Evolutionary conservation across 2,888 invertebrate species (phyloP).

Genomic region (Melipona beecheii): DNA sequence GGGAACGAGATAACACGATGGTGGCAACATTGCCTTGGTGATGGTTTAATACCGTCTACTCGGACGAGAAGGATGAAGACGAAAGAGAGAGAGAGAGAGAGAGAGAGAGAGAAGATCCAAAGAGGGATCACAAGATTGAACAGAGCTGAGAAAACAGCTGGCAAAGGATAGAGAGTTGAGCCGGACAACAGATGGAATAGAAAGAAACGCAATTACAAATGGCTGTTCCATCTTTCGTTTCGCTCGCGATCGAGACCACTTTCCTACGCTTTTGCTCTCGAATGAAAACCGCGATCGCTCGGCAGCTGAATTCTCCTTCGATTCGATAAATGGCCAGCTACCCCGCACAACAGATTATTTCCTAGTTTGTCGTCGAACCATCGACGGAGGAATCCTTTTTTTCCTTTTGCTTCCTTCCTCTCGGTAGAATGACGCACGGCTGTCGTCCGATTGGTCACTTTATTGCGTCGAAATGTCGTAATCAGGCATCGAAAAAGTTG

Average conservation of each 20-base stretch:
- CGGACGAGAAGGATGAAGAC: neutral
- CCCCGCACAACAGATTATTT: slow-evolving; percentile 55
- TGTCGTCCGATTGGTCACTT: neutral
- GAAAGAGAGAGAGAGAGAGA: neutral
- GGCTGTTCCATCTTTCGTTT: slow-evolving; percentile 68
- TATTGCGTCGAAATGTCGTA: neutral
- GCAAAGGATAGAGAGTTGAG: slow-evolving; percentile 17
- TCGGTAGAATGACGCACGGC: neutral
- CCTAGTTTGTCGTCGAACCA: slow-evolving; percentile 24
- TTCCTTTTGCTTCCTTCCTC: no score
- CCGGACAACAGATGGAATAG: slow-evolving; percentile 61
- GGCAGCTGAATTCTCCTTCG: slow-evolving; percentile 33
- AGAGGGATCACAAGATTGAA: neutral
- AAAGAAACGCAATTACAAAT: slow-evolving; percentile 76
- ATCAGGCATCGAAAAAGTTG: no score
- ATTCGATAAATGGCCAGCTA: slow-evolving; percentile 63
- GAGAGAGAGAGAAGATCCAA: neutral
- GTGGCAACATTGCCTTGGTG: neutral
- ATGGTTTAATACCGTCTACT: neutral
- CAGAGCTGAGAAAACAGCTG: neutral
- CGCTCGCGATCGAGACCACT: slow-evolving; percentile 50
- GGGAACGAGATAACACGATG: neutral
- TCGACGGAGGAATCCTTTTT: neutral
- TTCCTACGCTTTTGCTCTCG: slow-evolving; percentile 37
- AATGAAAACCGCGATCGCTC: slow-evolving; percentile 31